Evolutionary conservation across 2,888 invertebrate species (phyloP).

Genomic region (Agrochola lota): DNA sequence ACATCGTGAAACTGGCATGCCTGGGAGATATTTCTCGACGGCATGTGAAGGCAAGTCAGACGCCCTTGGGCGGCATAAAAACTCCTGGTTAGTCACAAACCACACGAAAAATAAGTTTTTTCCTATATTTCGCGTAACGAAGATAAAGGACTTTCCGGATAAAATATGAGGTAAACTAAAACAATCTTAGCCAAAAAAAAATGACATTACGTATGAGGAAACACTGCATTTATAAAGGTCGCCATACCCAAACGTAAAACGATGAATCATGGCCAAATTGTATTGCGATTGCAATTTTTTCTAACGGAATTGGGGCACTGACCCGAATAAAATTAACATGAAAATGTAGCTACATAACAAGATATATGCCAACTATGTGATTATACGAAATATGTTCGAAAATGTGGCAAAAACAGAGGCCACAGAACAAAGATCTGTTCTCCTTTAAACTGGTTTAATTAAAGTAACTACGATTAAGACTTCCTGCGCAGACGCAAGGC

Average conservation of each 20-base stretch:
- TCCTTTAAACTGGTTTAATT: constrained; percentile 78
- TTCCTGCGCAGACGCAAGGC: constrained; percentile 78
- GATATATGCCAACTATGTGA: constrained; percentile 50
- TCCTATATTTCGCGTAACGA: constrained; percentile 38
- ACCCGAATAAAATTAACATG: constrained; percentile 64
- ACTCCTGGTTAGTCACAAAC: too few relatives aligned
- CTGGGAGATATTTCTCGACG: too few relatives aligned
- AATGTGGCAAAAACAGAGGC: constrained; percentile 53
- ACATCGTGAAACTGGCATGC: too few relatives aligned
- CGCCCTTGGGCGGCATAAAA: too few relatives aligned
- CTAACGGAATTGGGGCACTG: constrained; percentile 67
- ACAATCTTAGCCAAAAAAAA: constrained; percentile 36
- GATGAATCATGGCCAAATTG: constrained; percentile 62
- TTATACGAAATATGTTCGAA: constrained; percentile 41
- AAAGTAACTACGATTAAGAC: constrained; percentile 80
- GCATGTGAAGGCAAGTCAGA: too few relatives aligned
- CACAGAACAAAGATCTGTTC: constrained; percentile 70
- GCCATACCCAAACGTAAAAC: constrained; percentile 33
- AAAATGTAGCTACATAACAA: constrained; percentile 35
- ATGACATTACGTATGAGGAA: constrained; percentile 42
- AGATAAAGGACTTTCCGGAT: constrained; percentile 28
- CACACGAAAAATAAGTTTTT: constrained; percentile 9
- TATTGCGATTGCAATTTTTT: constrained; percentile 51
- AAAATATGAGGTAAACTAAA: constrained; percentile 36
- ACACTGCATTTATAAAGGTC: constrained; percentile 21